A percentile compares a stretch with the other conserved stretches of the same genome.
Conservation (phyloP, 2,888 invertebrate species). For the Chymomyza caudatula region DNA sequence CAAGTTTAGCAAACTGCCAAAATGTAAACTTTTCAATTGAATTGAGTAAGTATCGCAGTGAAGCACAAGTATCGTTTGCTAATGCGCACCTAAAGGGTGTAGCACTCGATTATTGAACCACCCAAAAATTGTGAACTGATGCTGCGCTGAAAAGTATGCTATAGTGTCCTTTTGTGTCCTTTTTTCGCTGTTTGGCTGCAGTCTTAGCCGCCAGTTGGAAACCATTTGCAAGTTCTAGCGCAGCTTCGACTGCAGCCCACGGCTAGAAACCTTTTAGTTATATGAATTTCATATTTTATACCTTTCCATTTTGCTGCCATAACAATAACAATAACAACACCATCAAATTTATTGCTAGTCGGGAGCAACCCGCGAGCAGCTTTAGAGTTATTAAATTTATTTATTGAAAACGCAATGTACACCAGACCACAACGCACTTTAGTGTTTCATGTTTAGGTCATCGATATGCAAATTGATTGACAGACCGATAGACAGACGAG, state of each 20-base stretch:
- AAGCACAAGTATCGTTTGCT: no score
- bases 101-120: no score
- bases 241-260: neutral
- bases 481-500: constrained; percentile 35
- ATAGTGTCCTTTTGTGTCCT: neutral
- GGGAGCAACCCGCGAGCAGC: constrained; percentile 23
- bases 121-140: no score
- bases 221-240: neutral
- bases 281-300: constrained; percentile 1
- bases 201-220: neutral
- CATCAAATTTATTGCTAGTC: constrained; percentile 20
- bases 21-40: no score
- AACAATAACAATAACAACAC: constrained; percentile 12
- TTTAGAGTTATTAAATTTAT: constrained; percentile 56
- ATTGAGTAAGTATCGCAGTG: no score
- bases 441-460: constrained; percentile 44
- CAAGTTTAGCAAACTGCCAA: no score
- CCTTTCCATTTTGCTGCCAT: neutral
- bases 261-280: neutral
- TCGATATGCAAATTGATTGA: constrained; percentile 68
- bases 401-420: constrained; percentile 47
- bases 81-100: no score
- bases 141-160: neutral
- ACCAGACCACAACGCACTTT: neutral
- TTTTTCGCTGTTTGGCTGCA: neutral